phyloP scores from a whole-genome alignment of 2,888 invertebrate genomes.

The Tenthredo amoena region DNA sequence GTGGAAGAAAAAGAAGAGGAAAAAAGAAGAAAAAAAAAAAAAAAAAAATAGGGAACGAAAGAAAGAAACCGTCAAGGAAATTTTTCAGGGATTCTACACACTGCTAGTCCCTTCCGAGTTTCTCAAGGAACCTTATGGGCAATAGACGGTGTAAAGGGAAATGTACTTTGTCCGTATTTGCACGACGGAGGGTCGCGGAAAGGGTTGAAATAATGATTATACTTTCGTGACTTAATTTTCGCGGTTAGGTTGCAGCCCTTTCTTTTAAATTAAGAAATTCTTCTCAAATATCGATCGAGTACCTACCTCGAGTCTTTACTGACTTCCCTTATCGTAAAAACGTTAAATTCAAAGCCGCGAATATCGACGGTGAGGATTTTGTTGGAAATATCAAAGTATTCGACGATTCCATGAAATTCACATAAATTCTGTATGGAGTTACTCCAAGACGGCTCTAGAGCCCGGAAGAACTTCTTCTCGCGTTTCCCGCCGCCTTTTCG shows the following conservation, averaged over 20 bases:
- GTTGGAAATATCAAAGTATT: neutral
- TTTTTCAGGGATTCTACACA: constrained; percentile 25
- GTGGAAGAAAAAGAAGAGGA: neutral
- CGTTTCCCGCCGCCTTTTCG: neutral
- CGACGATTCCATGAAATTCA: neutral
- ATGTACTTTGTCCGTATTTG: constrained; percentile 37
- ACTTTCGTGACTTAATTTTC: constrained; percentile 29
- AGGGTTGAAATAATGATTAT: constrained; percentile 37
- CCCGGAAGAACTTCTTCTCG: neutral
- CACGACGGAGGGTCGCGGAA: constrained; percentile 13
- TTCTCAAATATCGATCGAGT: neutral
- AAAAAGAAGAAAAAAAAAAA: no score
- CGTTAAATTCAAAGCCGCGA: neutral
- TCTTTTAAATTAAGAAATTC: neutral
- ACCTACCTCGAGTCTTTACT: neutral
- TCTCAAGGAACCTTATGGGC: constrained; percentile 25
- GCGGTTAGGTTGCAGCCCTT: neutral
- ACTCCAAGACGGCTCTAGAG: neutral
- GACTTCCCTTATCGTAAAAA: neutral
- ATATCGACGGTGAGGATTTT: neutral
- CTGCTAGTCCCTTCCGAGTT: constrained; percentile 22
- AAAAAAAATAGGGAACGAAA: neutral
- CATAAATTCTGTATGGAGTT: neutral
- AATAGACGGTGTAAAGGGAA: constrained; percentile 19
- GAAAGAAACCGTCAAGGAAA: neutral